phyloP scores from a whole-genome alignment of 2,113 vertebrate genomes.

The Rhinoptilus africanus region DNA sequence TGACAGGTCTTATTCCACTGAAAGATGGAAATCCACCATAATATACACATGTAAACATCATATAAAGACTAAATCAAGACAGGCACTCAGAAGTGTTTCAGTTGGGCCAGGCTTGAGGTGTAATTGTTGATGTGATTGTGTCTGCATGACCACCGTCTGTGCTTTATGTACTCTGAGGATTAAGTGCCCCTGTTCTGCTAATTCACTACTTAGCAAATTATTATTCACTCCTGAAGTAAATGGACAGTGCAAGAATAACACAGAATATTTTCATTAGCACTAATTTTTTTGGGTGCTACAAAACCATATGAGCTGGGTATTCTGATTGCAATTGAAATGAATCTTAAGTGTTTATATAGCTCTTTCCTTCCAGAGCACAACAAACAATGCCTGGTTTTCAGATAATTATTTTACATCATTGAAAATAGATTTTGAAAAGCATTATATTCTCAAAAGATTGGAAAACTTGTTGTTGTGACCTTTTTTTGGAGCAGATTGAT shows the following conservation, averaged over 20 bases:
- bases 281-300: neutral
- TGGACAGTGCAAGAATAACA: neutral
- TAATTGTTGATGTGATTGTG: neutral
- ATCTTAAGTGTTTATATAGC: neutral
- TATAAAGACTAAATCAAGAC: neutral
- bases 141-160: neutral
- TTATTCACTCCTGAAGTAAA: neutral
- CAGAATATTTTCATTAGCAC: neutral
- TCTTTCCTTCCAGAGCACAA: neutral
- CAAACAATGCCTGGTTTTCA: neutral
- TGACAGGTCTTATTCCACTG: neutral
- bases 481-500: neutral
- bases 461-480: neutral
- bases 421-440: slow-evolving; percentile 18
- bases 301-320: neutral
- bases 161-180: neutral
- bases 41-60: neutral
- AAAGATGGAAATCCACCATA: neutral
- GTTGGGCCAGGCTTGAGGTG: neutral
- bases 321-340: neutral
- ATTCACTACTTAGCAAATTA: neutral
- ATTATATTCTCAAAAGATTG: neutral
- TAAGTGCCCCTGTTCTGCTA: neutral
- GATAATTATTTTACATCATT: neutral
- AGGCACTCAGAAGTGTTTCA: neutral